These are phyloP conservation scores for Luehdorfia chinensis DNA, from an alignment of 1,140 invertebrate species.

Conservation along the genomic window DNA sequence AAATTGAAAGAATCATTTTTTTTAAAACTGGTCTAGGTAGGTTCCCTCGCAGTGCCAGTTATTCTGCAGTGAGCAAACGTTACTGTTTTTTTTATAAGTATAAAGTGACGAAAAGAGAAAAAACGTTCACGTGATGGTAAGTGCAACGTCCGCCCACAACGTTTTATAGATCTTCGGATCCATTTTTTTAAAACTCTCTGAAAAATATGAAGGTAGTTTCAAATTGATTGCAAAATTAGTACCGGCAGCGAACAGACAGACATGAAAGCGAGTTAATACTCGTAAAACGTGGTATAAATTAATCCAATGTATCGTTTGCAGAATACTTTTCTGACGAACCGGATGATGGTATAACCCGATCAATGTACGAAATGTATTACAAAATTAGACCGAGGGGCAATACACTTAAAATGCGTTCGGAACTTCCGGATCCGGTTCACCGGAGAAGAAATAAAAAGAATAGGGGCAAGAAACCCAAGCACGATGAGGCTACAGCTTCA, in stretches of 20 bases:
- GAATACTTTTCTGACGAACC: slow-evolving; percentile 25
- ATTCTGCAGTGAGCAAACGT: too few species aligned
- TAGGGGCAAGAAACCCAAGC: slow-evolving; percentile 21
- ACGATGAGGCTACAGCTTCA: slow-evolving; percentile 19
- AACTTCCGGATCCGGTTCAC: slow-evolving; percentile 22
- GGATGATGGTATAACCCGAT: slow-evolving; percentile 56
- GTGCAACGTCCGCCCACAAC: too few species aligned
- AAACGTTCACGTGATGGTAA: background rate
- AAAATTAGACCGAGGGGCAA: slow-evolving; percentile 28
- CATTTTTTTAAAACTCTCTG: too few species aligned
- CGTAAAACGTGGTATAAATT: too few species aligned
- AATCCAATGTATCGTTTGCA: slow-evolving; percentile 9
- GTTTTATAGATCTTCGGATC: too few species aligned
- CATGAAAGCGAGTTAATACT: slow-evolving; percentile 3
- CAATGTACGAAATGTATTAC: slow-evolving; percentile 66
- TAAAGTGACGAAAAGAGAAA: slow-evolving; percentile 7
- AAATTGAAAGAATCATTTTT: too few species aligned
- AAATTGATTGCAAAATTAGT: too few species aligned
- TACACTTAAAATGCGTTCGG: slow-evolving; percentile 26
- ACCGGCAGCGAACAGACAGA: too few species aligned
- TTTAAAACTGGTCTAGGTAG: too few species aligned
- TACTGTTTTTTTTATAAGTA: background rate
- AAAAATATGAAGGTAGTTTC: too few species aligned
- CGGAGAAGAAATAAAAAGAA: slow-evolving; percentile 13
- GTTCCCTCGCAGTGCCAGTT: too few species aligned